Evolutionary conservation across 2,797 vertebrate genomes (phyloP).

Genomic region (Odontamblyopus rebecca): DNA sequence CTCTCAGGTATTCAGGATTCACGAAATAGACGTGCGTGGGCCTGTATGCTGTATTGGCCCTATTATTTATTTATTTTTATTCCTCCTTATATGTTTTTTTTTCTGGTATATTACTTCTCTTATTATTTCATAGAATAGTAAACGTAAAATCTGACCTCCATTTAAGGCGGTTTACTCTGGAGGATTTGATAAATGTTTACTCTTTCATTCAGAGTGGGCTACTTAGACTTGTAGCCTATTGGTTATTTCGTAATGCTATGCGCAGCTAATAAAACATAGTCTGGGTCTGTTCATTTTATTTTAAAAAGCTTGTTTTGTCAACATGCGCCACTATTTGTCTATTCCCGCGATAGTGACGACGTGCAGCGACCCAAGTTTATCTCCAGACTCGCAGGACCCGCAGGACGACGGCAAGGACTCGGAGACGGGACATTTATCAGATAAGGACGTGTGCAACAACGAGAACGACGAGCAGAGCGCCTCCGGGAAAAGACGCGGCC

Average conservation of each 20-base stretch:
- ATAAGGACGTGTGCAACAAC: slow-evolving; percentile 89
- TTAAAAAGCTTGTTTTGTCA: neutral
- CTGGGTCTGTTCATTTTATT: neutral
- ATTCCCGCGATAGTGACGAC: slow-evolving; percentile 82
- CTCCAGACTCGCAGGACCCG: slow-evolving; percentile 95
- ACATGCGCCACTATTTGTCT: neutral
- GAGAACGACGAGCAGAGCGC: slow-evolving; percentile 93
- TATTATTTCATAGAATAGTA: neutral
- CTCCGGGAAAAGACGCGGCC: slow-evolving; percentile 90
- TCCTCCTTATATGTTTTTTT: neutral
- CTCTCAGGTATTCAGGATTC: slow-evolving; percentile 82
- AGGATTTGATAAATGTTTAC: neutral
- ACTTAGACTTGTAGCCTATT: neutral
- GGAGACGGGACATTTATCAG: slow-evolving; percentile 89
- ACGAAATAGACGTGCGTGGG: too few relatives aligned
- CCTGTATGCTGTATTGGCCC: neutral
- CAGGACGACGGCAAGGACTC: slow-evolving; percentile 95
- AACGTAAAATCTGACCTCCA: neutral
- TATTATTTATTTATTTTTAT: neutral
- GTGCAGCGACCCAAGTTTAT: slow-evolving; percentile 96
- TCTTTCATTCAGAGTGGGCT: neutral
- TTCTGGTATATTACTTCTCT: neutral
- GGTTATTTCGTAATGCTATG: neutral
- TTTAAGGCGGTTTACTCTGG: neutral
- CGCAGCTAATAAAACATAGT: neutral